Conservation (phyloP, 1,140 invertebrate genomes). For the Panagrolaimus sp. region DNA sequence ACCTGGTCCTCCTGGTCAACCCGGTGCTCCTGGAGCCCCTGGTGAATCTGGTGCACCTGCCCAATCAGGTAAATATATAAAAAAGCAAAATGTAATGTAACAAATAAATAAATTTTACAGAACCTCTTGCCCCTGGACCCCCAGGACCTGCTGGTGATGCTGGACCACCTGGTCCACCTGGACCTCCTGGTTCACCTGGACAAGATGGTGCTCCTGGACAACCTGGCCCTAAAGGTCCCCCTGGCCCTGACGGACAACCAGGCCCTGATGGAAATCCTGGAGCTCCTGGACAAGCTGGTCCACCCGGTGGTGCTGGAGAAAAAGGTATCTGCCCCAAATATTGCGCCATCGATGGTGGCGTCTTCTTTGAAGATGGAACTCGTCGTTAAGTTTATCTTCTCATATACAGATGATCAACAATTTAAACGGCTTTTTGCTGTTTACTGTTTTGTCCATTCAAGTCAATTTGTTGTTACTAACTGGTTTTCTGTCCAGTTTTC, state of each 20-base stretch:
- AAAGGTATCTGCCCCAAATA: slow-evolving; percentile 43
- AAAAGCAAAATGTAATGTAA: too few relatives aligned
- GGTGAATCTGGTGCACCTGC: slow-evolving; percentile 36
- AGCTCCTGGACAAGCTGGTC: slow-evolving; percentile 33
- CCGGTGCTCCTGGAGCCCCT: slow-evolving; percentile 33
- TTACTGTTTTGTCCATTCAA: too few relatives aligned
- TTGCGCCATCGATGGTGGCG: slow-evolving; percentile 40
- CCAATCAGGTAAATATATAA: slow-evolving; percentile 4
- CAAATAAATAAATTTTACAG: neutral
- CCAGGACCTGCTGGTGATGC: neutral
- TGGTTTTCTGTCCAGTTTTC: too few relatives aligned
- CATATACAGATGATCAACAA: neutral
- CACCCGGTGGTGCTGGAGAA: slow-evolving; percentile 32
- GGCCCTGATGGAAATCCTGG: slow-evolving; percentile 44
- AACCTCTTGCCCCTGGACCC: neutral
- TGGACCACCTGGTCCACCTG: slow-evolving; percentile 9
- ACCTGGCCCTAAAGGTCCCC: slow-evolving; percentile 6
- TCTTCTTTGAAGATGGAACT: slow-evolving; percentile 45
- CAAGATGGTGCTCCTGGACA: slow-evolving; percentile 7
- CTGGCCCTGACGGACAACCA: slow-evolving; percentile 22
- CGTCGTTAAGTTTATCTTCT: slow-evolving; percentile 15
- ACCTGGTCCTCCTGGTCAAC: slow-evolving; percentile 37
- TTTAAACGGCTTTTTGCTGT: too few relatives aligned
- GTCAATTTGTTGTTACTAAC: too few relatives aligned
- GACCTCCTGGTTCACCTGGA: neutral